Conservation (phyloP, 2,113 vertebrate species). For the Poeciliopsis occidentalis region DNA sequence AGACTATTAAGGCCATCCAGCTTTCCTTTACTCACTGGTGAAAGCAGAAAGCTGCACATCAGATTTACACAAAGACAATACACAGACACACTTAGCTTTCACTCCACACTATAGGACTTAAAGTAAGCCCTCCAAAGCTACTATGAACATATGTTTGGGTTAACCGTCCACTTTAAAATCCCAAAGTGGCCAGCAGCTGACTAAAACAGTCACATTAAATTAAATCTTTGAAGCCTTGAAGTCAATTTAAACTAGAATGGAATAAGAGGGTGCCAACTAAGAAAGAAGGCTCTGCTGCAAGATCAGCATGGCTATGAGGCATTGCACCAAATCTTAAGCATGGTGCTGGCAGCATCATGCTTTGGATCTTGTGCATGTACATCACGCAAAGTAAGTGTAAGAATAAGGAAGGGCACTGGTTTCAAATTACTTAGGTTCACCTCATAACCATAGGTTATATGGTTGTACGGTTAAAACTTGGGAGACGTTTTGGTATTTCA, state of each 20-base stretch:
- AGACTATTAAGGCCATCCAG: background rate
- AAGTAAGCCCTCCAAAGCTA: background rate
- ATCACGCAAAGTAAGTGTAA: too few species aligned
- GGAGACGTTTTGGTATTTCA: background rate
- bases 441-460: background rate
- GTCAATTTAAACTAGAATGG: background rate
- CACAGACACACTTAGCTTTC: background rate
- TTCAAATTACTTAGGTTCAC: background rate
- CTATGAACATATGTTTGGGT: background rate
- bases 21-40: background rate
- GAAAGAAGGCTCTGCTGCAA: too few species aligned
- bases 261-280: too few species aligned
- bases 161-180: background rate
- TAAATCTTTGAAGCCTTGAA: background rate
- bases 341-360: background rate
- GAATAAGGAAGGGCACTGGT: background rate
- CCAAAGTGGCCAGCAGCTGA: background rate
- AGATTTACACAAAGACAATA: background rate
- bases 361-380: too few species aligned
- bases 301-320: too few species aligned
- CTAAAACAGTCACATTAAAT: background rate
- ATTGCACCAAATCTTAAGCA: background rate
- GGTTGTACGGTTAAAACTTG: background rate
- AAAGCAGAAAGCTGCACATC: background rate
- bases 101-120: background rate